These are phyloP conservation scores for Acrobasis repandana DNA, from an alignment of 2,888 invertebrate species.

Conservation along the genomic window DNA sequence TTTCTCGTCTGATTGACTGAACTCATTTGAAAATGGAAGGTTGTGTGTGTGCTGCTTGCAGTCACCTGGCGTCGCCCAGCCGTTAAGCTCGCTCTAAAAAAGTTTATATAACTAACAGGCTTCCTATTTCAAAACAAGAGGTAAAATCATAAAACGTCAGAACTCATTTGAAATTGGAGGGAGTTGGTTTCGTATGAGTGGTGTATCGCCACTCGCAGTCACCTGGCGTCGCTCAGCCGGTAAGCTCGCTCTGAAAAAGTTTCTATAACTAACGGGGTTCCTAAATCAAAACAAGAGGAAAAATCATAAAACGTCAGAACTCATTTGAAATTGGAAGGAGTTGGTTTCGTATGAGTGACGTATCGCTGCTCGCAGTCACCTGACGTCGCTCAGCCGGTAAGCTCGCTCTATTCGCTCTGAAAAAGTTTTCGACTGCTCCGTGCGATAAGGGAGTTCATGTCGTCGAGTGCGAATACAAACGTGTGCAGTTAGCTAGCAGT, in stretches of 20 bases:
- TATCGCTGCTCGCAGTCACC: constrained; percentile 17
- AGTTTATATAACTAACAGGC: background rate
- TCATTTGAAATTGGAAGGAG: constrained; percentile 1
- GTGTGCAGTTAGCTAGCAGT: background rate
- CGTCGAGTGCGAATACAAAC: background rate
- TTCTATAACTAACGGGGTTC: background rate
- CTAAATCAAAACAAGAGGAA: no score
- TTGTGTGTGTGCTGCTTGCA: no score
- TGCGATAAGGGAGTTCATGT: constrained; percentile 18
- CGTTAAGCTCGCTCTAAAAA: constrained; percentile 10
- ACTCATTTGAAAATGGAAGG: constrained; percentile 1
- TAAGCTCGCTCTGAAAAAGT: constrained; percentile 15
- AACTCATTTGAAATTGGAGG: background rate
- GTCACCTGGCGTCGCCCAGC: constrained; percentile 13
- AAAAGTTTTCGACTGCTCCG: constrained; percentile 19
- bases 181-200: background rate
- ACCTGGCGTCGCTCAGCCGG: constrained; percentile 10
- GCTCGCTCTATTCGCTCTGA: constrained; percentile 11
- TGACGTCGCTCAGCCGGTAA: constrained; percentile 10
- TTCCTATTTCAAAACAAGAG: no score
- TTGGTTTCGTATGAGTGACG: constrained; percentile 15
- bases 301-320: no score
- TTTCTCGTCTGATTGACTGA: no score
- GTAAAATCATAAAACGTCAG: no score
- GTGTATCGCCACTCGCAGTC: constrained; percentile 13